phyloP scores from a whole-genome alignment of 2,113 vertebrate species.

The Lynx canadensis region DNA sequence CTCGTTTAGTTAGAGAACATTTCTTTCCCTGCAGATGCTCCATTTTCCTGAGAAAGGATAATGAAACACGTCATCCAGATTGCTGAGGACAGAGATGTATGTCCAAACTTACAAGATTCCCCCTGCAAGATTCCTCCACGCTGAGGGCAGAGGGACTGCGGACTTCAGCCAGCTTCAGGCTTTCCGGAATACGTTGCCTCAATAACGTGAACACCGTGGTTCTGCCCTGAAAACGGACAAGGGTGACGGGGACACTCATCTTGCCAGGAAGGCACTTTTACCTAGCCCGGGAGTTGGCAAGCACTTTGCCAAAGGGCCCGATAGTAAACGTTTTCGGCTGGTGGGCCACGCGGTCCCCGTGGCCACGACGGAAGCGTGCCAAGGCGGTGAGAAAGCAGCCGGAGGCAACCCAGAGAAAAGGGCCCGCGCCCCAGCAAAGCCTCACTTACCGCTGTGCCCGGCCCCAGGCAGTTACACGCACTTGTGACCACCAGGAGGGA shows the following conservation, averaged over 20 bases:
- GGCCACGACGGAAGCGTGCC: no score
- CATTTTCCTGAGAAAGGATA: background rate
- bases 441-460: no score
- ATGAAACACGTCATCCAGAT: background rate
- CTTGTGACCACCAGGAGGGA: accelerated
- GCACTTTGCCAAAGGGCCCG: background rate
- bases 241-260: background rate
- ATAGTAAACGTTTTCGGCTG: background rate
- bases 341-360: accelerated
- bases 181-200: background rate
- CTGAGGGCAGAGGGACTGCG: accelerated
- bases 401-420: accelerated
- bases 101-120: no score
- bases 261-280: background rate
- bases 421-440: background rate
- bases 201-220: background rate
- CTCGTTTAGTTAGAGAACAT: background rate
- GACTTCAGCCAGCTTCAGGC: background rate
- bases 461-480: no score
- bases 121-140: no score
- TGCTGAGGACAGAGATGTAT: background rate
- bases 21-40: background rate
- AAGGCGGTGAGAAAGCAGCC: background rate
- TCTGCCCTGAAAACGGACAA: background rate
- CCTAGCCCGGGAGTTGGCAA: background rate